Evolutionary conservation across 2,797 vertebrate genomes (phyloP), one percentile per base, ranked within the genome.

Genomic region (Hylomyscus alleni): DNA sequence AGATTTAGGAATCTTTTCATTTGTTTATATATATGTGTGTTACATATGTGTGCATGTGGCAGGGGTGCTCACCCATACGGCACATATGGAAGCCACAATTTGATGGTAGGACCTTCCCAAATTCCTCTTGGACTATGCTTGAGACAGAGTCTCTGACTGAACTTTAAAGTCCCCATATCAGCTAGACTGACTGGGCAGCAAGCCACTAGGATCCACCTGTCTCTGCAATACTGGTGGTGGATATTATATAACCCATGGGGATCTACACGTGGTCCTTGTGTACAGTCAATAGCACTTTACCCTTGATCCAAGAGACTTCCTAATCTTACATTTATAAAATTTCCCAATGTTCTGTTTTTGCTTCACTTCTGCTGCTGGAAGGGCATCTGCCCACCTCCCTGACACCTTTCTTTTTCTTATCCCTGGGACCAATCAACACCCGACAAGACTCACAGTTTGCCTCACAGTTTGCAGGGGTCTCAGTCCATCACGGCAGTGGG

Each of bases 311-410:
- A 50, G 60, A 29, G 58, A 3, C 5, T 72, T 44, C 37, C 37
- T 56, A 3, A 7, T 6, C n/a, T 34, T 37, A n/a, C 14, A 2
- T 44, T 72, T 52, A 14, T 19, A 52, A 58, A 52, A 20, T 40
- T 3, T n/a, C 75, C 44, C 31, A 3, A 0, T 0, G 0, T 37
- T 56, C 29, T 67, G 8, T 44, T 20, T 62, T n/a, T 12, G 73
- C 47, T n/a, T 37, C 3, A 14, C 9, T 65, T 69, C 29, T 7
- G 20, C 54, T 44, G 2, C 50, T 14, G 15, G 37, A 37, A 24
- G 37, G 0, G 17, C n/a, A 26, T 37, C 76, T 67, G 31, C 34
- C 40, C 13, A 47, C 24, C 15, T 20, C 12, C 9, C 60, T n/a
- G 31, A 24, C 15, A 10, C 56, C 14, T 5, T 37, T 62, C 24